phyloP scores from a whole-genome alignment of 2,113 vertebrate genomes.

The Actenoides lindsayi region DNA sequence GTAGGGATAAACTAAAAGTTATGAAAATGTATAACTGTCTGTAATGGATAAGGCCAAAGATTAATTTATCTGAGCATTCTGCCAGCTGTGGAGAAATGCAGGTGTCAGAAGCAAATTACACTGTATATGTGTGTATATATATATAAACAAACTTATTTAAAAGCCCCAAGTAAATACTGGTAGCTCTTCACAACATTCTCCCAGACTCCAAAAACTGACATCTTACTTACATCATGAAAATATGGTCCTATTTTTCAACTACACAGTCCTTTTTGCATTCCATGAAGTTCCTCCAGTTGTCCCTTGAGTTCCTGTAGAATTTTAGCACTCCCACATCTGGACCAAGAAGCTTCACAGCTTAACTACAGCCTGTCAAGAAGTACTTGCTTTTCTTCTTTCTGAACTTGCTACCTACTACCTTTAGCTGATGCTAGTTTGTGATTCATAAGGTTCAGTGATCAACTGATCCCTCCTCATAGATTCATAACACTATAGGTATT shows the following conservation, averaged over 20 bases:
- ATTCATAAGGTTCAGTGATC: background rate
- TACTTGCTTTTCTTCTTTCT: background rate
- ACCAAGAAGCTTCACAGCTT: background rate
- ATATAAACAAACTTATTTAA: background rate
- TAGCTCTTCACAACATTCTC: background rate
- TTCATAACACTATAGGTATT: background rate
- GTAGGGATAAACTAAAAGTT: background rate
- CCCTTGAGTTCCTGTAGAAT: background rate
- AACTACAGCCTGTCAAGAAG: background rate
- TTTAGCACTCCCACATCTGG: background rate
- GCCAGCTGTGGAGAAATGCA: background rate
- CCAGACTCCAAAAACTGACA: background rate
- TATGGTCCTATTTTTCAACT: background rate
- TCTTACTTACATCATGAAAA: background rate
- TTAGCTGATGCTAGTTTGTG: background rate
- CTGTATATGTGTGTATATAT: no score
- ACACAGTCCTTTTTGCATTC: background rate
- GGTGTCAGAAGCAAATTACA: background rate
- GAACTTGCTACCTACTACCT: background rate
- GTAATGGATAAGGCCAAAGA: background rate
- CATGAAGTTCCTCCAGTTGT: background rate
- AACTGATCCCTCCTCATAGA: background rate
- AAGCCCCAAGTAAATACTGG: background rate
- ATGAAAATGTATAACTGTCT: background rate
- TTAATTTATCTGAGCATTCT: background rate